Base-by-base conservation (phyloP, 2,113 vertebrate species). In the Anoplopoma fimbria region DNA sequence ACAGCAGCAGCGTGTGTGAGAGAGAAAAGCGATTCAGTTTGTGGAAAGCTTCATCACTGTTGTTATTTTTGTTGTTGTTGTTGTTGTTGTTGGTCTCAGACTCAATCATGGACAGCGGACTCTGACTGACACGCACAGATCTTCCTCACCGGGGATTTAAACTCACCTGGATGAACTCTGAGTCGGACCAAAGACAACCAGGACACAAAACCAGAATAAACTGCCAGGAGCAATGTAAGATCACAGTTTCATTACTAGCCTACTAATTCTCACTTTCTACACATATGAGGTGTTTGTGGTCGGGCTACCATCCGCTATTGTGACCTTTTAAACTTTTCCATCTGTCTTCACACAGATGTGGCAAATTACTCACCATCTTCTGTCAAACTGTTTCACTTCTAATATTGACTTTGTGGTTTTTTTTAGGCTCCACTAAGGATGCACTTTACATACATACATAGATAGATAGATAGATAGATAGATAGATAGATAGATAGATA, bases 151-250 rank as follows among this genome's bases (percentile, higher is more conserved):
- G 49, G 60, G 73, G 81, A 76, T 51, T 76, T 76, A 19, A 81
- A 60, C 14, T 64, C 29, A 61, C 31, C 45, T 69, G 69, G 21
- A 38, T 21, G 23, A 57, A 58, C 31, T 25, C 6, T 19, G 61
- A 49, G 0, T 33, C 3, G 45, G 33, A 47, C 3, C 2, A 29
- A 40, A 9, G 5, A n/a, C 57, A 14, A 63, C 27, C 38, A 25
- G 67, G 21, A 27, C 7, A 0, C 9, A 1, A 31, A 57, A 25
- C 2, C 65, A 64, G 14, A 33, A 40, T 15, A 38, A 17, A 60
- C 33, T 15, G 15, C 9, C 29, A 34, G 29, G 23, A 38, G 45
- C 27, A 10, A 84, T 49, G 90, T 89, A 86, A 91, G 87, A 12
- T 27, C 8, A 36, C 23, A 1, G 4, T 67, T 3, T 60, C 19